These are phyloP conservation scores for Rhizoglyphus robini DNA, from an alignment of 1,140 invertebrate genomes.

Conservation along the genomic window DNA sequence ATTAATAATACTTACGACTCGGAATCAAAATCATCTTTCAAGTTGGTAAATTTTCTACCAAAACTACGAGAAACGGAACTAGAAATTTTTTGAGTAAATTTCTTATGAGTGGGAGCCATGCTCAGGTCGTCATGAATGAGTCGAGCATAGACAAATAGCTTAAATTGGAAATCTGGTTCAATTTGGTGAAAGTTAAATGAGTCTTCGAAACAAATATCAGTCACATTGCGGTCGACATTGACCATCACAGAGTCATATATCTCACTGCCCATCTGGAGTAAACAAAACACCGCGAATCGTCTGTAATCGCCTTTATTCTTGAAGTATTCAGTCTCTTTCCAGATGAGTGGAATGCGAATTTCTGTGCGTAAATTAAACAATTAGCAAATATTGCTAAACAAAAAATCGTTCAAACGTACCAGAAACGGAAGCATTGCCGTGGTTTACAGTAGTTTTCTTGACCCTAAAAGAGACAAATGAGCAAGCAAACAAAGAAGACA, in stretches of 20 bases:
- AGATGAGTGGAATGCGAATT: slow-evolving; percentile 53
- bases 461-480: background rate
- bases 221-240: slow-evolving; percentile 51
- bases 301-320: slow-evolving; percentile 57
- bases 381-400: background rate
- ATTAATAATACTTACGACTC: slow-evolving; percentile 6
- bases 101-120: slow-evolving; percentile 50
- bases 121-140: slow-evolving; percentile 52
- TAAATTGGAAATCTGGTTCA: slow-evolving; percentile 48
- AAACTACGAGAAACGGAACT: slow-evolving; percentile 53
- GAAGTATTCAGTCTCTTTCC: slow-evolving; percentile 56
- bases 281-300: slow-evolving; percentile 54
- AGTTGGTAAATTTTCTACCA: slow-evolving; percentile 45
- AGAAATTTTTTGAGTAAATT: slow-evolving; percentile 52
- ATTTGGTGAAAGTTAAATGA: slow-evolving; percentile 50
- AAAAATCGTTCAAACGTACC: background rate
- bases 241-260: slow-evolving; percentile 52
- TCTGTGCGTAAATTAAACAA: slow-evolving; percentile 32
- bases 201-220: slow-evolving; percentile 55
- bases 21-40: slow-evolving; percentile 27
- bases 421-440: background rate
- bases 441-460: background rate
- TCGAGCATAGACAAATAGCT: slow-evolving; percentile 52
- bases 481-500: background rate
- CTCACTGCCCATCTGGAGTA: slow-evolving; percentile 50